phyloP scores from a whole-genome alignment of 1,140 invertebrate genomes.

The Asobara japonica region DNA sequence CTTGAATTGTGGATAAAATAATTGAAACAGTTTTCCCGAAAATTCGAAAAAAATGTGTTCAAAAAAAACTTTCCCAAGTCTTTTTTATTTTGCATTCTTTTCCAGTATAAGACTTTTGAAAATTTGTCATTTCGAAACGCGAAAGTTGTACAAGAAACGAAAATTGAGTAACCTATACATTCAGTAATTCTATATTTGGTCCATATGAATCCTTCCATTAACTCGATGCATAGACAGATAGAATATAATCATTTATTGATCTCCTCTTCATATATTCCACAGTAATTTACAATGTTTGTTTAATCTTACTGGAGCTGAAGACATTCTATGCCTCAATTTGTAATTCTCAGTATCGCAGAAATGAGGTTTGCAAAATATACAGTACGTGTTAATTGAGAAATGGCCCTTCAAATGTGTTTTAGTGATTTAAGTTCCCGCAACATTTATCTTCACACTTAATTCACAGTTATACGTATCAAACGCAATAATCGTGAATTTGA shows the following conservation, averaged over 20 bases:
- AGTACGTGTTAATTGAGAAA: neutral
- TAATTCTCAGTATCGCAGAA: neutral
- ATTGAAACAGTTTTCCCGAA: no score
- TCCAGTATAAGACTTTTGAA: no score
- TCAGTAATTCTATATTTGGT: no score
- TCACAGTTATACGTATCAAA: neutral
- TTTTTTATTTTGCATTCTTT: no score
- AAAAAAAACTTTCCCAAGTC: no score
- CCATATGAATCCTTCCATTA: neutral
- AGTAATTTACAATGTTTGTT: conserved; percentile 32
- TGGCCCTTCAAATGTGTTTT: neutral
- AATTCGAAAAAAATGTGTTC: no score
- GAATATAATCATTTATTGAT: conserved; percentile 29
- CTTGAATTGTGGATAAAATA: no score
- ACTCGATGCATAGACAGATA: neutral
- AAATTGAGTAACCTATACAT: no score
- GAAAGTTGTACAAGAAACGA: no score
- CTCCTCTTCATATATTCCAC: conserved; percentile 2
- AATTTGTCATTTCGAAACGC: no score
- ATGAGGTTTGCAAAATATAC: neutral
- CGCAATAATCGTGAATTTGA: neutral
- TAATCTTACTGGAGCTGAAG: conserved; percentile 17
- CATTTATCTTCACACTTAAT: conserved; percentile 4
- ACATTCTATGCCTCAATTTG: neutral
- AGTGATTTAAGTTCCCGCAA: neutral